Evolutionary conservation across 2,113 vertebrate species (phyloP).

Genomic region (Vidua chalybeata): DNA sequence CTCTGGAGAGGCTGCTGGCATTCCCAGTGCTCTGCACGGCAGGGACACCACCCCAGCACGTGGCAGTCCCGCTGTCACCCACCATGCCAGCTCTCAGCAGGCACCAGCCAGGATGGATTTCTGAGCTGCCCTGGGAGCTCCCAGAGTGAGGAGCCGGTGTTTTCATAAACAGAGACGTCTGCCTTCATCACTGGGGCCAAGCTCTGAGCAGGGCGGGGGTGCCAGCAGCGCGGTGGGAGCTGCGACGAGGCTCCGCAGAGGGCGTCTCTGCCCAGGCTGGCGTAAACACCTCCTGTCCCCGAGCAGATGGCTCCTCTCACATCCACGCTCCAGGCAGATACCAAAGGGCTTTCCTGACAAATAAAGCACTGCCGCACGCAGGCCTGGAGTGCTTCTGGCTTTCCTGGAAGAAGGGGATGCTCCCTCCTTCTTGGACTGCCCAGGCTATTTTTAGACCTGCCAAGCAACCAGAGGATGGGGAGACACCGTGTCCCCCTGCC

Average conservation of each 20-base stretch:
- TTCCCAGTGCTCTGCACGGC: rapidly evolving
- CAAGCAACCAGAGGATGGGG: background rate
- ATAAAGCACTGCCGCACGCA: rapidly evolving
- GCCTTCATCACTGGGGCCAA: background rate
- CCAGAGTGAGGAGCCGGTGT: rapidly evolving
- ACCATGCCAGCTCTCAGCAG: rapidly evolving
- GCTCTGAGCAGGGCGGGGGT: background rate
- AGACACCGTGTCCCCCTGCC: background rate
- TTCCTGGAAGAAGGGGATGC: background rate
- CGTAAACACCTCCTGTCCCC: background rate
- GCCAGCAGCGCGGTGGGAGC: rapidly evolving
- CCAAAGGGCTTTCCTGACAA: slow-evolving; percentile 38
- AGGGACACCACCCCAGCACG: background rate
- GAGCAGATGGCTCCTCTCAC: slow-evolving; percentile 26
- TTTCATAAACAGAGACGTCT: background rate
- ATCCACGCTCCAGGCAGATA: background rate
- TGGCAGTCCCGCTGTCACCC: background rate
- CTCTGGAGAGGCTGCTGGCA: rapidly evolving
- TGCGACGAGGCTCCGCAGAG: rapidly evolving
- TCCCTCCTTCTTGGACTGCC: background rate
- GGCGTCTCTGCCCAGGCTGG: background rate
- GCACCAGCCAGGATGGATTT: background rate
- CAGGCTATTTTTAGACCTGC: background rate
- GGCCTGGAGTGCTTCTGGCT: background rate
- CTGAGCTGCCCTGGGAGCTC: background rate